Percentiles rank a stretch among this genome's conserved stretches.
Conservation (phyloP, 2,797 vertebrate genomes). For the Pantherophis alleghaniensis region DNA sequence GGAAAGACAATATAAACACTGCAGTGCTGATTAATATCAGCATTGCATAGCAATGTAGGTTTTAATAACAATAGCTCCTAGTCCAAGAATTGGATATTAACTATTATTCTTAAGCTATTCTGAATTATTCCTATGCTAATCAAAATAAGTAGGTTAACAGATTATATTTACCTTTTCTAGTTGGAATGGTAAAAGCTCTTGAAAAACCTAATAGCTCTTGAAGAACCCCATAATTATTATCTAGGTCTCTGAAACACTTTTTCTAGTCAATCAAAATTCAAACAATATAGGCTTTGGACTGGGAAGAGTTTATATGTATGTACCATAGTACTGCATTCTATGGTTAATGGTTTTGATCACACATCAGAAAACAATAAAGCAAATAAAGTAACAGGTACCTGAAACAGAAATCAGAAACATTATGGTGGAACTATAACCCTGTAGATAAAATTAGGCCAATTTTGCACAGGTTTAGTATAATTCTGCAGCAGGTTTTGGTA, state of each 20-base stretch:
- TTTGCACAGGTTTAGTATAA: neutral
- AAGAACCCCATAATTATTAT: conserved; percentile 47
- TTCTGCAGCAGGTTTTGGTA: neutral
- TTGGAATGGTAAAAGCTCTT: conserved; percentile 14
- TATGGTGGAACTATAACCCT: neutral
- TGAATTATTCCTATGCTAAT: conserved; percentile 56
- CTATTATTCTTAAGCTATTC: neutral
- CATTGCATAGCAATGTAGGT: conserved; percentile 5
- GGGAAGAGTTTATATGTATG: conserved; percentile 13
- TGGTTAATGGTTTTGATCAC: neutral
- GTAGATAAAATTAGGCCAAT: neutral
- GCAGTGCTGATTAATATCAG: conserved; percentile 14
- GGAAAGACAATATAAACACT: conserved; percentile 45
- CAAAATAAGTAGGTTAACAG: neutral
- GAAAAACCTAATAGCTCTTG: conserved; percentile 46
- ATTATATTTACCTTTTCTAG: neutral
- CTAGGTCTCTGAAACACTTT: conserved; percentile 8
- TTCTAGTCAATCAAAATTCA: neutral
- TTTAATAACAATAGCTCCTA: conserved; percentile 47
- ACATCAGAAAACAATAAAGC: conserved; percentile 27
- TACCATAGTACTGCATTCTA: conserved; percentile 25
- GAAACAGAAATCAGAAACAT: neutral
- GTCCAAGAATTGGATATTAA: conserved; percentile 52
- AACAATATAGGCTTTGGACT: conserved; percentile 43
- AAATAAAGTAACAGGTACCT: neutral